phyloP scores from a whole-genome alignment of 2,797 vertebrate species.

The Neoniphon sammara region DNA sequence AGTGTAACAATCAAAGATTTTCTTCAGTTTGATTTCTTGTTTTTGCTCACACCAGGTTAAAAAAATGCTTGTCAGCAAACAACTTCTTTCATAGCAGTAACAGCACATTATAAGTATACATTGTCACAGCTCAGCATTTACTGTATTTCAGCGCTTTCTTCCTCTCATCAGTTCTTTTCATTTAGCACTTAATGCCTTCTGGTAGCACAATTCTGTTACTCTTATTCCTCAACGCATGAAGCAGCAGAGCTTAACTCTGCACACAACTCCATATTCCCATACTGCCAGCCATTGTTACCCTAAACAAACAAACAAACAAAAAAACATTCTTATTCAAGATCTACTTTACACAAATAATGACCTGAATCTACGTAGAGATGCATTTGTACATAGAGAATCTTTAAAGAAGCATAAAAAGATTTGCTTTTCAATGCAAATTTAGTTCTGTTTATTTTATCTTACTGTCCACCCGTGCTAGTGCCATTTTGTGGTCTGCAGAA shows the following conservation, averaged over 20 bases:
- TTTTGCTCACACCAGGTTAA: constrained; percentile 37
- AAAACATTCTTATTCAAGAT: constrained; percentile 73
- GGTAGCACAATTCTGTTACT: constrained; percentile 14
- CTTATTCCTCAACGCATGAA: constrained; percentile 25
- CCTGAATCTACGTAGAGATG: constrained; percentile 76
- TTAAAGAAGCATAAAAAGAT: constrained; percentile 63
- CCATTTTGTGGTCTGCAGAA: constrained; percentile 60
- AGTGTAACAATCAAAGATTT: constrained; percentile 39
- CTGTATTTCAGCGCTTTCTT: constrained; percentile 17
- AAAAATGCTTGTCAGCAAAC: constrained; percentile 53
- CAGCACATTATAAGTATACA: constrained; percentile 17
- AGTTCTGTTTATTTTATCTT: constrained; percentile 59
- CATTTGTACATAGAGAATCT: constrained; percentile 75
- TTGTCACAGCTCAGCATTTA: constrained; percentile 43
- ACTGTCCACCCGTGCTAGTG: constrained; percentile 52
- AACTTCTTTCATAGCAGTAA: constrained; percentile 30
- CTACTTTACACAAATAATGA: constrained; percentile 76
- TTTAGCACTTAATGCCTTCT: constrained; percentile 19
- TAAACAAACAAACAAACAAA: constrained; percentile 65
- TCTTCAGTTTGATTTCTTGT: constrained; percentile 37
- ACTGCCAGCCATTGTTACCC: constrained; percentile 44
- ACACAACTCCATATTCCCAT: constrained; percentile 32
- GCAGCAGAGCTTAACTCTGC: constrained; percentile 23
- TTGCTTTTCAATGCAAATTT: constrained; percentile 64
- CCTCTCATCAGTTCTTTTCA: constrained; percentile 2